A percentile compares a stretch with the other conserved stretches of the same genome.
These are phyloP conservation scores for Eupithecia subumbrata DNA, from an alignment of 2,888 invertebrate species.

Conservation along the genomic window DNA sequence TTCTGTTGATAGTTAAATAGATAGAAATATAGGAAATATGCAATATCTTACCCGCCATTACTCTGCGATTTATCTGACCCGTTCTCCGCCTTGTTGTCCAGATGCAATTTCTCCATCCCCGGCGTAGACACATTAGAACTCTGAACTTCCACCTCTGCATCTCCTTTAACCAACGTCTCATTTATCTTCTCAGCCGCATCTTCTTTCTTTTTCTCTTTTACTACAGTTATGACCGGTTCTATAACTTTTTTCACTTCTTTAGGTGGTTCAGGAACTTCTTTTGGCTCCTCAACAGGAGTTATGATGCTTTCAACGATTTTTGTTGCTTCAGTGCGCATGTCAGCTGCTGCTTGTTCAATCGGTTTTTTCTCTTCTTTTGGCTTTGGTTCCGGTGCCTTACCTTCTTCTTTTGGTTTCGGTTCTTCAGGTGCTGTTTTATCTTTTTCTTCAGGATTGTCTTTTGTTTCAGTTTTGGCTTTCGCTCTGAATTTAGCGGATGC, in stretches of 20 bases:
- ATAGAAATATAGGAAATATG: not conserved
- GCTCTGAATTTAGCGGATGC: conserved; percentile 60
- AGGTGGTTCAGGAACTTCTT: conserved; percentile 49
- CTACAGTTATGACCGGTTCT: conserved; percentile 74
- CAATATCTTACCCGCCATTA: conserved; percentile 75
- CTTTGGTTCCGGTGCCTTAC: conserved; percentile 64
- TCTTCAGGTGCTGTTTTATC: conserved; percentile 67
- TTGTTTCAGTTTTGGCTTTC: conserved; percentile 47
- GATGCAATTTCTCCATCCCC: conserved; percentile 58
- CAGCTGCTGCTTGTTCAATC: conserved; percentile 50
- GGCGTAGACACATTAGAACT: conserved; percentile 82
- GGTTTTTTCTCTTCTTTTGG: conserved; percentile 51
- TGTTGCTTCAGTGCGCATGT: conserved; percentile 71
- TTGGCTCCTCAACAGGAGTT: conserved; percentile 77
- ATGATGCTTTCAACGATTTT: conserved; percentile 78
- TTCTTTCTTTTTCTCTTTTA: conserved; percentile 72
- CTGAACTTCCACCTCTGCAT: conserved; percentile 85
- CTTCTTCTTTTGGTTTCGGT: conserved; percentile 60
- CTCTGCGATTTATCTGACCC: conserved; percentile 75
- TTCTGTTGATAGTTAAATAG: not conserved
- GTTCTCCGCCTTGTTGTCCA: conserved; percentile 59
- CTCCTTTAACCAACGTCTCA: conserved; percentile 81
- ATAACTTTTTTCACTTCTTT: conserved; percentile 62
- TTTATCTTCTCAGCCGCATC: conserved; percentile 66
- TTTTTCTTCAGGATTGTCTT: conserved; percentile 61